Evolutionary conservation across 2,888 invertebrate genomes (phyloP), one percentile per base, ranked within the genome.

Genomic region (Andrena fulva): DNA sequence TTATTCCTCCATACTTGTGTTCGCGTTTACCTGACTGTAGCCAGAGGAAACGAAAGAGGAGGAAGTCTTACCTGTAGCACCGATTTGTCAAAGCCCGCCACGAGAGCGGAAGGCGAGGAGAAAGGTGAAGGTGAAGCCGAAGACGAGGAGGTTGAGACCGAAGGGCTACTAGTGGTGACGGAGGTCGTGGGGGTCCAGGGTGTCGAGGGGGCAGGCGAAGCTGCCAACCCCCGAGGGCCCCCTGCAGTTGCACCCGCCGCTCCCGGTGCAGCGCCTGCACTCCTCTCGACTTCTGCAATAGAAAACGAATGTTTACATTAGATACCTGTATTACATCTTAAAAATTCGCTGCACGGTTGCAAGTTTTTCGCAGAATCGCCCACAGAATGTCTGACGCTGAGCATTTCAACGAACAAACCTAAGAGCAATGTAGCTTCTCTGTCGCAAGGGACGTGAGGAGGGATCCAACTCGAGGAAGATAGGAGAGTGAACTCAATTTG

Each of bases 11-110:
- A 4, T 42, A 12, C 3, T 1, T 1, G 42, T 42, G 42, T 16
- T 42, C 42, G 42, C 42, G 56, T 24, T 10, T 20, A 10, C 7
- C 56, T 56, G 20, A 20, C 1, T 56, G 10, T 10, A 27, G 24
- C 24, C 56, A 24, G 33, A 68, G 33, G 24, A 54, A 27, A 50
- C 27, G 50, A 10, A 2, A 10, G 59, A 48, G 59, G 31, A 60
- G 52, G 50, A 29, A 48, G 60, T 83, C 92, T 93, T 91, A 96
- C 96, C 96, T 96, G 96, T 91, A 96, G 95, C 89, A 96, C 95
- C 89, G 96, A 96, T 95, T 96, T 96, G 95, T 97, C 97, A 94
- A 97, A 96, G 93, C 95, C 95, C 84, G 96, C 96, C 89, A 96
- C 95, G 91, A 96, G 95, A 87, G 95, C 95, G 50, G 91, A 87